Evolutionary conservation across 1,140 invertebrate genomes (phyloP).

Genomic region (Bacillus rossius): DNA sequence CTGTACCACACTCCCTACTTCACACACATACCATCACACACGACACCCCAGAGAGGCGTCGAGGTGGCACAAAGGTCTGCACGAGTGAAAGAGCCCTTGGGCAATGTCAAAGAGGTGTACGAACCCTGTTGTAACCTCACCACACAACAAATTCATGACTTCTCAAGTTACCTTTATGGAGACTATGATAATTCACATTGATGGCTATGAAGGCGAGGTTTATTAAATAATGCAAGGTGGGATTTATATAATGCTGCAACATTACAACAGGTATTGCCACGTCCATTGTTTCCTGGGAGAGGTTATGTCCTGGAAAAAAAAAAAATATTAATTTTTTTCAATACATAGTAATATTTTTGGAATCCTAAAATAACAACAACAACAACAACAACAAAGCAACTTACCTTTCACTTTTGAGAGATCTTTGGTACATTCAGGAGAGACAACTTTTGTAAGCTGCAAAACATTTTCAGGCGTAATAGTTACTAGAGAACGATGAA

Average conservation of each 20-base stretch:
- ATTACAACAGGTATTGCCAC: slow-evolving; percentile 60
- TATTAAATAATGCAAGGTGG: slow-evolving; percentile 27
- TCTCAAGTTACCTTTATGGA: neutral
- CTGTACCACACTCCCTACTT: too few species aligned
- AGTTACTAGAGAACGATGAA: slow-evolving; percentile 37
- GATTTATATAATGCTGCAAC: slow-evolving; percentile 67
- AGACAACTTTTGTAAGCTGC: slow-evolving; percentile 29
- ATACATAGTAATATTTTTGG: too few species aligned
- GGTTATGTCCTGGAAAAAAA: slow-evolving; percentile 49
- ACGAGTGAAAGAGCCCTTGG: too few species aligned
- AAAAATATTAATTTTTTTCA: slow-evolving; percentile 1
- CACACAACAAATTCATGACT: too few species aligned
- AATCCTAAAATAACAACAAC: too few species aligned
- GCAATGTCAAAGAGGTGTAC: too few species aligned
- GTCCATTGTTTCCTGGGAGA: slow-evolving; percentile 57
- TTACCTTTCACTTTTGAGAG: slow-evolving; percentile 35
- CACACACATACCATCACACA: too few species aligned
- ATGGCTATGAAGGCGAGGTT: neutral
- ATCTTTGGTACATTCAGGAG: slow-evolving; percentile 35
- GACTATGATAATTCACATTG: neutral
- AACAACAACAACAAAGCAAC: neutral
- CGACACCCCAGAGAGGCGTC: too few species aligned
- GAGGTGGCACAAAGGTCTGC: too few species aligned
- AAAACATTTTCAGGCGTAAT: slow-evolving; percentile 25
- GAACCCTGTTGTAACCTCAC: too few species aligned